Percentiles rank a stretch among this genome's conserved stretches.
Conservation (phyloP, 2,888 invertebrate genomes). For the Meghimatium bilineatum region DNA sequence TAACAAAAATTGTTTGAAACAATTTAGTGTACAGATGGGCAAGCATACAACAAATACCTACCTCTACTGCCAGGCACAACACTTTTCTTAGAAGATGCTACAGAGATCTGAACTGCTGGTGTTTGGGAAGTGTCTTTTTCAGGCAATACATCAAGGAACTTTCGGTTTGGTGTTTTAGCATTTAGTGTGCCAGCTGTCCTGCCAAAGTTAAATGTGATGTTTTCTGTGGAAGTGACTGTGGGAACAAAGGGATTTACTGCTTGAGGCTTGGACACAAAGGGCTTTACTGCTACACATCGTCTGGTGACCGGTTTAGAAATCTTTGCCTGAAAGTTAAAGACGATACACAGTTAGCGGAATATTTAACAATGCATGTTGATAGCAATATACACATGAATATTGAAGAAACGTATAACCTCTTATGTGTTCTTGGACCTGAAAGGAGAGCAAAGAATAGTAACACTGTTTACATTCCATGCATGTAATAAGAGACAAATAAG, state of each 20-base stretch:
- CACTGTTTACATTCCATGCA: too few species aligned
- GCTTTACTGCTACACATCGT: constrained; percentile 15
- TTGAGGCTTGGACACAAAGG: constrained; percentile 64
- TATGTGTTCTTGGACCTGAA: too few species aligned
- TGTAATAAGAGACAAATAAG: too few species aligned
- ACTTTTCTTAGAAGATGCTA: constrained; percentile 33
- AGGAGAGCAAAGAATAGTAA: too few species aligned
- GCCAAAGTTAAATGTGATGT: constrained; percentile 64
- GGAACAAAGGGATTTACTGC: constrained; percentile 60
- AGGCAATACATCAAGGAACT: background rate
- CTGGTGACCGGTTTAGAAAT: constrained; percentile 28
- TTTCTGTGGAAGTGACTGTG: constrained; percentile 60
- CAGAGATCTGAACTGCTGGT: constrained; percentile 10
- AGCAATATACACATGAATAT: too few species aligned
- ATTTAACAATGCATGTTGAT: too few species aligned
- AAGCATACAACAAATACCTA: background rate
- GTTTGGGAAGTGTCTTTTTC: constrained; percentile 15
- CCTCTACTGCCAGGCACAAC: background rate
- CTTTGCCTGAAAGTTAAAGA: constrained; percentile 27
- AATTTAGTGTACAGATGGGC: background rate
- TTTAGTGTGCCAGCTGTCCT: constrained; percentile 50
- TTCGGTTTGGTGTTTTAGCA: constrained; percentile 45
- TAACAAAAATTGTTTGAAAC: too few species aligned
- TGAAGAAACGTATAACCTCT: too few species aligned
- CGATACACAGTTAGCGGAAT: too few species aligned